These are phyloP conservation scores for Phrynocephalus forsythii DNA, from an alignment of 2,797 vertebrate species.

Conservation along the genomic window DNA sequence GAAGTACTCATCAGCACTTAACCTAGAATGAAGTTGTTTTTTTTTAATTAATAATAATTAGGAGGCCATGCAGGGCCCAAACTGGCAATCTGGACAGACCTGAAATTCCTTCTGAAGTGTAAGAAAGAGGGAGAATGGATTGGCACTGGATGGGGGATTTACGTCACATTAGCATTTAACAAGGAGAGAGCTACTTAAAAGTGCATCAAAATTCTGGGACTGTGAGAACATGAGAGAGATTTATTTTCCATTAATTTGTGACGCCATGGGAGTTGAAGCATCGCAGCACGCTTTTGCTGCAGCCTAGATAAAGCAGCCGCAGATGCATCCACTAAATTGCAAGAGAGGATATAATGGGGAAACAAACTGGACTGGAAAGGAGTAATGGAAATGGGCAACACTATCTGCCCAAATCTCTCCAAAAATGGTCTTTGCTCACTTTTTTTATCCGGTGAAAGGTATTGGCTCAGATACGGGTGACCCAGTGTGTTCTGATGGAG, in stretches of 20 bases:
- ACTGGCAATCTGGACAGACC: background rate
- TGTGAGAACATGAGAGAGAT: slow-evolving; percentile 4
- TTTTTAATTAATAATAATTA: background rate
- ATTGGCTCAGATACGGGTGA: accelerated
- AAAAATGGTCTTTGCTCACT: accelerated
- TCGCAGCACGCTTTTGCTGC: accelerated
- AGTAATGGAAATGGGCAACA: background rate
- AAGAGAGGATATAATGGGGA: slow-evolving; percentile 19
- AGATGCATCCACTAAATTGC: background rate
- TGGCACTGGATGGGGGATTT: background rate
- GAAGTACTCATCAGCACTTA: background rate
- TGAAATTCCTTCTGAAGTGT: background rate
- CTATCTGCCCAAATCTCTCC: slow-evolving; percentile 44
- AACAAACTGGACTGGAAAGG: background rate
- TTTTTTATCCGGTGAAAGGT: accelerated
- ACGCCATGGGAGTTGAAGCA: background rate
- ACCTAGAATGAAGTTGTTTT: background rate
- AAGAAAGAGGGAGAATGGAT: background rate
- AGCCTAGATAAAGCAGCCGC: background rate
- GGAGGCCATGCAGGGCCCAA: background rate
- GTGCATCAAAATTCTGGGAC: background rate
- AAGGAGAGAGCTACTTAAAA: background rate
- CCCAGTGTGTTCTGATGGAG: background rate
- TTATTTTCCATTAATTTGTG: background rate
- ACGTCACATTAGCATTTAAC: slow-evolving; percentile 3